Evolutionary conservation across 2,113 vertebrate genomes (phyloP).

Genomic region (Poeciliopsis prolifica): DNA sequence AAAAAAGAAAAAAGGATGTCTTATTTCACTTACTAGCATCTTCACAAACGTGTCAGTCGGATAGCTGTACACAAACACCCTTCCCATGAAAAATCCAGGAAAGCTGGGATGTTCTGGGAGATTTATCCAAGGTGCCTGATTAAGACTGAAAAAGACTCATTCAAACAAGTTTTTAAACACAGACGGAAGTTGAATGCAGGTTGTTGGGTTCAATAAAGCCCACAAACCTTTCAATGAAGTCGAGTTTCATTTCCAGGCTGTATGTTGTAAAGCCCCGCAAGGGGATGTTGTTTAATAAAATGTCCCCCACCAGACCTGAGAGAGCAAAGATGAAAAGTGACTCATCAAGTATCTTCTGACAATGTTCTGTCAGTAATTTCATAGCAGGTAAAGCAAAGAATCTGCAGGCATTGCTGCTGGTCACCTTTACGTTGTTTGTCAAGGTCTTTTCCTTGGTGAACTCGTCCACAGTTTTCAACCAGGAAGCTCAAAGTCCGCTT

Average conservation of each 20-base stretch:
- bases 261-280: conserved; percentile 78
- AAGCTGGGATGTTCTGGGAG: conserved; percentile 78
- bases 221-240: conserved; percentile 80
- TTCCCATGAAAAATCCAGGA: conserved; percentile 89
- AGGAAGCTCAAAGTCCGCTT: conserved; percentile 85
- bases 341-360: conserved; percentile 6
- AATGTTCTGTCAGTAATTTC: conserved; percentile 30
- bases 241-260: conserved; percentile 81
- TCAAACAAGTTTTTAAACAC: conserved; percentile 23
- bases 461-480: conserved; percentile 93
- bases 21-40: conserved; percentile 81
- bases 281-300: conserved; percentile 78
- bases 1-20: not conserved
- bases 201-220: conserved; percentile 25
- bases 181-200: conserved; percentile 18
- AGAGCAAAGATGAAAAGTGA: conserved; percentile 46
- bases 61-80: conserved; percentile 80
- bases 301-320: conserved; percentile 80
- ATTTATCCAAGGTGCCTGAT: conserved; percentile 76
- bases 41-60: conserved; percentile 91
- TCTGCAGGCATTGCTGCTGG: conserved; percentile 19
- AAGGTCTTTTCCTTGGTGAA: conserved; percentile 84
- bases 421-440: conserved; percentile 93
- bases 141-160: conserved; percentile 76
- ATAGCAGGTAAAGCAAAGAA: conserved; percentile 16